Base-by-base conservation (phyloP, 2,888 invertebrate species). In the Mythimna ferrago region DNA sequence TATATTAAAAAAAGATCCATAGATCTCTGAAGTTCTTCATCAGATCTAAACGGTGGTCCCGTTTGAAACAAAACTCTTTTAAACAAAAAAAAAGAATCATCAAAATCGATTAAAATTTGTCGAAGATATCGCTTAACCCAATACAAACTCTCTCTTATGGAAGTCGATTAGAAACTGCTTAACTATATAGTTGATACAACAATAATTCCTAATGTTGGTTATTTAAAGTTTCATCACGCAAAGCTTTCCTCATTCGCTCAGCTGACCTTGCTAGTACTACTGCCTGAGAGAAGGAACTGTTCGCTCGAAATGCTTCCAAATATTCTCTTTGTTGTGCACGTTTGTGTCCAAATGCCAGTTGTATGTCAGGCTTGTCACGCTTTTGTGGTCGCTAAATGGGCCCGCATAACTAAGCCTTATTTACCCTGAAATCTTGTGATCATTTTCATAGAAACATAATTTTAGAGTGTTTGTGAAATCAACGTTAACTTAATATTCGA, bases 281-380 rank as follows among this genome's bases (percentile, higher is more conserved):
- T 78, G 74, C 79, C 80, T 80, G 81, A 87, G 88, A 90, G 89
- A 91, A 90, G 89, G 90, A 91, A 90, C 89, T 88, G 85, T 83
- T 82, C 79, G 85, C 82, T 89, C 82, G 78, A 91, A 92, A 92
- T 88, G 83, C 88, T 88, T 90, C 86, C 85, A 88, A 89, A 90
- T 91, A 91, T 91, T 90, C 86, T 92, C 93, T 93, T 92, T 93
- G 92, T 92, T 91, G 84, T 76, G 78, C 75, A 86, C 87, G 88
- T 91, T 91, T 90, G 87, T 89, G 86, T 89, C 89, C 87, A 92
- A 93, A 93, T 93, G 91, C 88, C 92, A 92, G 89, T 91, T 92
- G 91, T 92, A 91, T 92, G 92, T 89, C 91, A 91, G 87, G 76
- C 89, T 82, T 91, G 92, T 92, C 92, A 87, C 87, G 87, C 74